These are phyloP conservation scores for Megathymus violae DNA, from an alignment of 1,140 invertebrate species.

Conservation along the genomic window DNA sequence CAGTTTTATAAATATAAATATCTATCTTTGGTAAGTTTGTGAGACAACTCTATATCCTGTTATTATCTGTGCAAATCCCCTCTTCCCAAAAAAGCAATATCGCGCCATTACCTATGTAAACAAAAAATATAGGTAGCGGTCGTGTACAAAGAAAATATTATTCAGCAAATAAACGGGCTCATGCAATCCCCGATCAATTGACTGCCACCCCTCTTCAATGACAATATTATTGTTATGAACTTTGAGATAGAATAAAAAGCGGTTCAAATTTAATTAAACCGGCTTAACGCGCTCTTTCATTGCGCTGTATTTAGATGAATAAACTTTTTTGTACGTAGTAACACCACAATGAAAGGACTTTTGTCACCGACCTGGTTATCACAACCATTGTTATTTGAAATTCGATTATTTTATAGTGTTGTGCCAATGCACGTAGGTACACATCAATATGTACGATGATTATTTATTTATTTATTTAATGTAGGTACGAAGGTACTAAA, in stretches of 20 bases:
- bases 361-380: conserved; percentile 64
- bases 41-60: background rate
- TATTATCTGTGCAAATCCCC: conserved; percentile 25
- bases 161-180: conserved; percentile 52
- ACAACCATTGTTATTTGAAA: conserved; percentile 71
- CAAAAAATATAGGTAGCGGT: conserved; percentile 55
- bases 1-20: background rate
- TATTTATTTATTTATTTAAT: too few species aligned
- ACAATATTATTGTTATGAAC: conserved; percentile 80
- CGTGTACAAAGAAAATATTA: conserved; percentile 63
- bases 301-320: conserved; percentile 34
- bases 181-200: conserved; percentile 49
- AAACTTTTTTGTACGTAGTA: conserved; percentile 51
- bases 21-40: background rate
- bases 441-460: too few species aligned
- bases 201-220: conserved; percentile 49
- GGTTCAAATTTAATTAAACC: conserved; percentile 72
- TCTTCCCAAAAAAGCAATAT: conserved; percentile 38
- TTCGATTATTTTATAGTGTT: conserved; percentile 69
- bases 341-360: conserved; percentile 61
- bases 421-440: too few species aligned
- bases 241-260: conserved; percentile 47
- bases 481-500: too few species aligned
- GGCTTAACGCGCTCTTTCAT: conserved; percentile 59
- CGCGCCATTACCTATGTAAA: conserved; percentile 67